Percentiles rank a stretch among this genome's conserved stretches.
Conservation (phyloP, 1,140 invertebrate genomes). For the Araneus ventricosus region DNA sequence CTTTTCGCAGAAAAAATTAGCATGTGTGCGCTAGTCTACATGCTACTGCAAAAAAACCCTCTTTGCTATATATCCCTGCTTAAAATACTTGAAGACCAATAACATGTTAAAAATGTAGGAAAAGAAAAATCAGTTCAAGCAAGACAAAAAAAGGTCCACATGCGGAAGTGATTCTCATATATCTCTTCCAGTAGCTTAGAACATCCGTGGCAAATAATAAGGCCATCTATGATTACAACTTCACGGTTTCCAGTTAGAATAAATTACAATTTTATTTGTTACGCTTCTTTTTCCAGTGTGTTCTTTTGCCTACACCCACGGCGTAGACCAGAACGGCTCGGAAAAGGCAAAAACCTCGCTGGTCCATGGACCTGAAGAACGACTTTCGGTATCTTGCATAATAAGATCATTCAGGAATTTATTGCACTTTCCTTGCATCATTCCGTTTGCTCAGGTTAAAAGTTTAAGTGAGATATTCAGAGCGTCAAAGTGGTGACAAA, state of each 20-base stretch:
- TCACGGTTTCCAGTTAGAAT: constrained; percentile 38
- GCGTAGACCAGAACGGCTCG: background rate
- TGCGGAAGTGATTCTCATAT: constrained; percentile 4
- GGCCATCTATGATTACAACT: constrained; percentile 53
- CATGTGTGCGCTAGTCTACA: no score
- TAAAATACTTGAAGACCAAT: background rate
- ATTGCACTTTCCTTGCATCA: background rate
- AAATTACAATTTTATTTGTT: constrained; percentile 26
- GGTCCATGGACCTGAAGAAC: background rate
- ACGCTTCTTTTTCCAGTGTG: background rate
- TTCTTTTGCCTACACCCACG: constrained; percentile 16
- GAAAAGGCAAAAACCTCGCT: background rate
- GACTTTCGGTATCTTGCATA: background rate
- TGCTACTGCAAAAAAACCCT: no score
- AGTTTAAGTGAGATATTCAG: background rate
- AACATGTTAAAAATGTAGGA: background rate
- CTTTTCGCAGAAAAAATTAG: no score
- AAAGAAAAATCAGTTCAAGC: background rate
- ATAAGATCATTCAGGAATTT: background rate
- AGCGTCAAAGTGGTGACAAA: background rate
- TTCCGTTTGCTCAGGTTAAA: background rate
- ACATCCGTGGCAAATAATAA: constrained; percentile 20
- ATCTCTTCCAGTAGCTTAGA: background rate
- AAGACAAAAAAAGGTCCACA: background rate
- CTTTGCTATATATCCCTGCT: no score